Evolutionary conservation across 1,140 invertebrate genomes (phyloP).

Genomic region (Temnothorax longispinosus): DNA sequence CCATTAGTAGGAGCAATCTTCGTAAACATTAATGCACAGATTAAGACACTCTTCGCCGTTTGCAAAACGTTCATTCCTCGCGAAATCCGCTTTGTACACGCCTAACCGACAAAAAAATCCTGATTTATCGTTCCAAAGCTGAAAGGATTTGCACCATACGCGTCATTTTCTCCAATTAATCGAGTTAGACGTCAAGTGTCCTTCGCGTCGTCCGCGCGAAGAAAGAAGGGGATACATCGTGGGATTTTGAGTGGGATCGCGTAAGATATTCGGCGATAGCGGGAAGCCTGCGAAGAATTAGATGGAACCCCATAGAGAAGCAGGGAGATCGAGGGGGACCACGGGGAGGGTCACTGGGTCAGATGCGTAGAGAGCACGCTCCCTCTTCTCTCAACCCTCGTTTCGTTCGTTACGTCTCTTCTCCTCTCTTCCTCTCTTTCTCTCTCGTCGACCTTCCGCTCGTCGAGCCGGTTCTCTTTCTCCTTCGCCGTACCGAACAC

Average conservation of each 20-base stretch:
- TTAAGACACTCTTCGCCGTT: neutral
- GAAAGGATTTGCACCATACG: neutral
- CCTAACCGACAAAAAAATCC: neutral
- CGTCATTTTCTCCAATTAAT: slow-evolving; percentile 7
- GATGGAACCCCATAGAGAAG: slow-evolving; percentile 48
- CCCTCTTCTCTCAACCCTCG: slow-evolving; percentile 68
- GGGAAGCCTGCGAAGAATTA: slow-evolving; percentile 28
- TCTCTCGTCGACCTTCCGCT: slow-evolving; percentile 54
- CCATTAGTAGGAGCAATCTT: neutral
- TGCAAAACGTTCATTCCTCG: neutral
- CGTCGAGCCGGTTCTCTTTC: slow-evolving; percentile 66
- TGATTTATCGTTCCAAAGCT: neutral
- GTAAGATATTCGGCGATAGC: slow-evolving; percentile 8
- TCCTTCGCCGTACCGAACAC: slow-evolving; percentile 71
- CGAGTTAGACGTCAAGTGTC: slow-evolving; percentile 41
- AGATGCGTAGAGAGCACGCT: slow-evolving; percentile 77
- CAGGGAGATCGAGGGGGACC: slow-evolving; percentile 65
- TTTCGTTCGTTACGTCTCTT: slow-evolving; percentile 52
- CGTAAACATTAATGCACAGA: neutral
- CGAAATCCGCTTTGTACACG: neutral
- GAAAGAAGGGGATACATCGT: slow-evolving; percentile 67
- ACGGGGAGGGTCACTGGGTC: slow-evolving; percentile 84
- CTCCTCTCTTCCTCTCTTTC: slow-evolving; percentile 62
- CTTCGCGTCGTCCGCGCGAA: slow-evolving; percentile 3
- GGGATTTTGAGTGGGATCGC: slow-evolving; percentile 67